Base-by-base conservation (phyloP, 1,140 invertebrate genomes). In the Homarus americanus region DNA sequence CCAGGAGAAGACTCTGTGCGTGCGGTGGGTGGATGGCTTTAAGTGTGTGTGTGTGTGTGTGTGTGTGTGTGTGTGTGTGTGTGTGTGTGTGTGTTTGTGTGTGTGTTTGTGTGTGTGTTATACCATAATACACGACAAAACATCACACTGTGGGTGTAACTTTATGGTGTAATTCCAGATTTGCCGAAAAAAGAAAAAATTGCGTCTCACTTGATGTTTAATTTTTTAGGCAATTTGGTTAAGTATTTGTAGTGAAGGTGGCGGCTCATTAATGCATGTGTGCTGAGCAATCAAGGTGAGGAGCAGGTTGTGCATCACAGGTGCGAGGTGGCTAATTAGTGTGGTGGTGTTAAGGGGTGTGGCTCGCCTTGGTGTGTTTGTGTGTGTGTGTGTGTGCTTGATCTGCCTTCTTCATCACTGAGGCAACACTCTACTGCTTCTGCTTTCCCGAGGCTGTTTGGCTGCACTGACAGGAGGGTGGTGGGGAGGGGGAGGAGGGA, bases 31-130 rank as follows among this genome's bases (percentile, higher is more conserved):
- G 53, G 9, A 3, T 63, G 53, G 7, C 9, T 63, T 5, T 24
- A 17, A 17, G 41, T 34, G 36, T 76, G 75, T 76, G 41, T 38
- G 75, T 41, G 36, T 76, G 41, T 2, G 38, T n/a, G 41, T 76
- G 36, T 34, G 32, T 40, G 75, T 76, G 36, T 76, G 20, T 76
- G 32, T 75, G 36, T 76, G 34, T 40, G 36, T 76, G 73, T 75
- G 34, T 36, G 12, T 76, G 2, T 7, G 12, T 17, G 0, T 9
- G 28, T 28, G 2, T 10, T 76, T 12, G 32, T 40, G 38, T 78
- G 5, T 41, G 17, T 15, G 9, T 28, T n/a, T n/a, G n/a, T n/a
- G n/a, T n/a, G n/a, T n/a, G n/a, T n/a, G n/a, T n/a, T n/a, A n/a
- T n/a, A n/a, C n/a, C n/a, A n/a, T n/a, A n/a, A n/a, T n/a, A n/a